Evolutionary conservation across 2,797 vertebrate genomes (phyloP).

Genomic region (Basileuterus tristriatus): DNA sequence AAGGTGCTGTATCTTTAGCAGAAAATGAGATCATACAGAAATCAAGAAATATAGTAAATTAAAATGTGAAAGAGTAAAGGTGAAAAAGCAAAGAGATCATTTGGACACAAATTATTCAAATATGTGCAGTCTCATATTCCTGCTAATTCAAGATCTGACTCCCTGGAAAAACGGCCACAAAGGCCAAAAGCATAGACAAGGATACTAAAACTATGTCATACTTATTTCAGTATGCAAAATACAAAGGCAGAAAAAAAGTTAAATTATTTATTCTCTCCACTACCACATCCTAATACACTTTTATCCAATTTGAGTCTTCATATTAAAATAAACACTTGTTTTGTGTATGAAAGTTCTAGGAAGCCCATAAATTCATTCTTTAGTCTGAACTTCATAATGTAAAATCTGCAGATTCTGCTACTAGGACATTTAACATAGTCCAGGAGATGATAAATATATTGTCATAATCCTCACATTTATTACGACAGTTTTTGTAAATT

Average conservation of each 20-base stretch:
- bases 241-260: background rate
- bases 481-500: slow-evolving; percentile 32
- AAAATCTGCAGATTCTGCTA: background rate
- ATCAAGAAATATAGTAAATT: background rate
- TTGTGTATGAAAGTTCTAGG: background rate
- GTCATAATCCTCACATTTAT: slow-evolving; percentile 37
- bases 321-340: background rate
- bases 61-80: background rate
- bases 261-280: background rate
- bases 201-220: background rate
- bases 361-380: background rate
- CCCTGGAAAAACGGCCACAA: background rate
- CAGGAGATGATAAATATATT: slow-evolving; percentile 39
- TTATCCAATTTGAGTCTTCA: background rate
- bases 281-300: background rate
- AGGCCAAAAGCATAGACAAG: background rate
- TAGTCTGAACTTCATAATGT: background rate
- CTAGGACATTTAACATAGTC: background rate
- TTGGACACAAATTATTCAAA: background rate
- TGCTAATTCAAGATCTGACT: background rate
- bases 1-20: background rate
- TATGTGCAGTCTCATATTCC: background rate
- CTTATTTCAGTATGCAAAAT: background rate
- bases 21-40: background rate
- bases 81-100: background rate